These are phyloP conservation scores for Drosophila stalkeri DNA, from an alignment of 2,888 invertebrate genomes.

Conservation along the genomic window DNA sequence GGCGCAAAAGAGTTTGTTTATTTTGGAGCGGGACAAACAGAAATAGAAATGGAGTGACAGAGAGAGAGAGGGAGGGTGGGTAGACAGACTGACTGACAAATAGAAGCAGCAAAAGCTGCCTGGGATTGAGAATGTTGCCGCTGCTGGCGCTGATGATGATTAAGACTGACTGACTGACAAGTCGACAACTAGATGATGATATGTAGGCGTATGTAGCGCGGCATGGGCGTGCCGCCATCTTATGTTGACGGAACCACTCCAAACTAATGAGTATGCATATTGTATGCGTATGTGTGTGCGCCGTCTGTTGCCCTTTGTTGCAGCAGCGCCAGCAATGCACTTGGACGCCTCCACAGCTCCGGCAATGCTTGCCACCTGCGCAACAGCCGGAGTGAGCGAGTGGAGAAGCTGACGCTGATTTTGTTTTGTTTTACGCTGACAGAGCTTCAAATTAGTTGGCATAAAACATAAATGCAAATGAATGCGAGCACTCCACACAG, in stretches of 20 bases:
- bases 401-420: slow-evolving; percentile 61
- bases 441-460: slow-evolving; percentile 78
- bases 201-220: neutral
- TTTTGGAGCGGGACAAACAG: slow-evolving; percentile 42
- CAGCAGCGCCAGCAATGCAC: slow-evolving; percentile 65
- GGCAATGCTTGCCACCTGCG: slow-evolving; percentile 41
- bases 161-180: slow-evolving; percentile 54
- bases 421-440: slow-evolving; percentile 69
- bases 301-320: slow-evolving; percentile 61
- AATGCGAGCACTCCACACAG: slow-evolving; percentile 57
- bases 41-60: slow-evolving; percentile 7
- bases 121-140: slow-evolving; percentile 14
- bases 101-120: slow-evolving; percentile 40
- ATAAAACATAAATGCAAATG: slow-evolving; percentile 80
- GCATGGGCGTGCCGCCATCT: slow-evolving; percentile 32
- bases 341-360: slow-evolving; percentile 58
- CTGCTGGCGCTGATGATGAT: slow-evolving; percentile 33
- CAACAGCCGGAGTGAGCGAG: neutral
- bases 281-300: slow-evolving; percentile 70
- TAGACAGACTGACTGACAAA: slow-evolving; percentile 42
- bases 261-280: slow-evolving; percentile 83
- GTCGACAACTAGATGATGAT: slow-evolving; percentile 36
- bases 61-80: neutral
- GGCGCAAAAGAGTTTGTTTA: slow-evolving; percentile 65
- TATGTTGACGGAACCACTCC: slow-evolving; percentile 81